phyloP scores from a whole-genome alignment of 2,888 invertebrate genomes.

The Aquatica leii region DNA sequence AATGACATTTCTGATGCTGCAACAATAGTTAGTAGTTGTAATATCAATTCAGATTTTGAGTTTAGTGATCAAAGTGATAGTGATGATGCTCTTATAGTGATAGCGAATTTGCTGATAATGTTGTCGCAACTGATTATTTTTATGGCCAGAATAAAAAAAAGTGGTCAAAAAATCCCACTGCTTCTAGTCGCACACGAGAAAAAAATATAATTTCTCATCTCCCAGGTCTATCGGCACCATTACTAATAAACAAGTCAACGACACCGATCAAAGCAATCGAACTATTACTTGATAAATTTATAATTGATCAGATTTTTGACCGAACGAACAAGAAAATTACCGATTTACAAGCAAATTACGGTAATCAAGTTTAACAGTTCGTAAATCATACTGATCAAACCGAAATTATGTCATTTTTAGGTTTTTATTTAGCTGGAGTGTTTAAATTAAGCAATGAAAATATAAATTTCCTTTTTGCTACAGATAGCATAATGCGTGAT shows the following conservation, averaged over 20 bases:
- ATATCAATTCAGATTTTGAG: background rate
- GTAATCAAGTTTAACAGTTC: background rate
- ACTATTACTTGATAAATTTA: background rate
- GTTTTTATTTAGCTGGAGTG: background rate
- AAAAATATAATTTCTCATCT: too few relatives aligned
- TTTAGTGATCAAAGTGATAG: constrained; percentile 3
- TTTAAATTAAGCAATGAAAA: background rate
- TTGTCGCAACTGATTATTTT: too few relatives aligned
- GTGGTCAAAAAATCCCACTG: background rate
- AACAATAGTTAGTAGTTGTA: background rate
- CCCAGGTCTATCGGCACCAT: too few relatives aligned
- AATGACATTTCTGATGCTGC: background rate
- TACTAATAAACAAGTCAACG: background rate
- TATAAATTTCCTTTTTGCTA: background rate
- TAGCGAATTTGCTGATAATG: too few relatives aligned
- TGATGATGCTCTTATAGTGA: background rate
- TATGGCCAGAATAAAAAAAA: background rate
- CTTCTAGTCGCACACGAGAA: background rate
- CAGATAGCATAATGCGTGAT: background rate
- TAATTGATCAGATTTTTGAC: background rate
- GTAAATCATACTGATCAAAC: background rate
- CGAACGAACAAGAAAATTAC: background rate
- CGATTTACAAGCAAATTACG: background rate
- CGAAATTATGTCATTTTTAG: background rate
- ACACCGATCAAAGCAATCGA: background rate